These are phyloP conservation scores for Xiphorhynchus elegans DNA, from an alignment of 2,113 vertebrate genomes.

Conservation along the genomic window DNA sequence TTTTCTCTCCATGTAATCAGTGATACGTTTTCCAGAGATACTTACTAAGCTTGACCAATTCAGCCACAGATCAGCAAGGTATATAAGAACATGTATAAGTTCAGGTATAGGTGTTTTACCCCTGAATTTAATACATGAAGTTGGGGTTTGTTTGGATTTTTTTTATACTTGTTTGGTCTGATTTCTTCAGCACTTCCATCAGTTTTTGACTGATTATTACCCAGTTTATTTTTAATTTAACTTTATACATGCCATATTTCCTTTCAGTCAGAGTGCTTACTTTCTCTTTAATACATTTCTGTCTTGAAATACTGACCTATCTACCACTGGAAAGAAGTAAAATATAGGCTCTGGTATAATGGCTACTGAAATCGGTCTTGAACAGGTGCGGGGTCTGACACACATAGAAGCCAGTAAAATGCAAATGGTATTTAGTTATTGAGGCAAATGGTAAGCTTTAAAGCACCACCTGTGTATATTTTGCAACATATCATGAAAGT, in stretches of 20 bases:
- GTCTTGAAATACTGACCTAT: conserved; percentile 46
- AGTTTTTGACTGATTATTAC: conserved; percentile 39
- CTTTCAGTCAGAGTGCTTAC: conserved; percentile 20
- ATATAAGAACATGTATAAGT: background rate
- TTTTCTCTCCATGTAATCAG: background rate
- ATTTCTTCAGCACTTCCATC: conserved; percentile 22
- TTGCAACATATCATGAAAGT: conserved; percentile 61
- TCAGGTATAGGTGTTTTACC: background rate
- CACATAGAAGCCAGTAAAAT: conserved; percentile 52
- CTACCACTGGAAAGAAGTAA: conserved; percentile 30
- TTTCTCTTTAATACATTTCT: conserved; percentile 22
- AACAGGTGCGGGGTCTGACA: conserved; percentile 50
- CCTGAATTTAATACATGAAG: background rate
- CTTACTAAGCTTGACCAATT: background rate
- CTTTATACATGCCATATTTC: background rate
- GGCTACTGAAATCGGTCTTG: background rate
- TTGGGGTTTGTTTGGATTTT: background rate
- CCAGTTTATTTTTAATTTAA: conserved; percentile 56
- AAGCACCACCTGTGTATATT: conserved; percentile 61
- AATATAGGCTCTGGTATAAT: conserved; percentile 16
- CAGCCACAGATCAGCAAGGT: background rate
- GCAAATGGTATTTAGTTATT: conserved; percentile 48
- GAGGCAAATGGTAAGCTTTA: conserved; percentile 56
- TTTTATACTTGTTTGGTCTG: background rate
- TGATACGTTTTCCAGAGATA: background rate